phyloP scores from a whole-genome alignment of 2,797 vertebrate genomes.

The Chrosomus eos region DNA sequence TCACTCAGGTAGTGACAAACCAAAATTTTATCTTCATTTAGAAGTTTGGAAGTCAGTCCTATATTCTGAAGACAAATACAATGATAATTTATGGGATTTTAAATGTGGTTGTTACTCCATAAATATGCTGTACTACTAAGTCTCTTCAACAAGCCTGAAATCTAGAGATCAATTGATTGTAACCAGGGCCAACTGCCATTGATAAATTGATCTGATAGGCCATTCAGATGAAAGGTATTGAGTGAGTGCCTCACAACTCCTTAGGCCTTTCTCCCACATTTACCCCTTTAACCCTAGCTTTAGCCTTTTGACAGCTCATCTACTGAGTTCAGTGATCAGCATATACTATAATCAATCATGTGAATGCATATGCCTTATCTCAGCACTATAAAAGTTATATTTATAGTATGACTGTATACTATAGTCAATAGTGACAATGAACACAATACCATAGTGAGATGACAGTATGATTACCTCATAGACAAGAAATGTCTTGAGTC shows the following conservation, averaged over 20 bases:
- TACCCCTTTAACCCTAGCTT: background rate
- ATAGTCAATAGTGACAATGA: too few relatives aligned
- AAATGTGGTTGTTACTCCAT: background rate
- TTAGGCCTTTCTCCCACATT: background rate
- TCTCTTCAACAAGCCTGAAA: background rate
- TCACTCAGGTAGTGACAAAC: background rate
- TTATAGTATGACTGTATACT: too few relatives aligned
- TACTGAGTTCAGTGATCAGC: conserved; percentile 7
- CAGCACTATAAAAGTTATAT: conserved; percentile 14
- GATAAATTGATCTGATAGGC: background rate
- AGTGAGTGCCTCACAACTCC: background rate
- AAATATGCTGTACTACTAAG: background rate
- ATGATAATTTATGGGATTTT: background rate
- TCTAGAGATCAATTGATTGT: background rate
- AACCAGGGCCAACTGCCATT: background rate
- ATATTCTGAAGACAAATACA: background rate
- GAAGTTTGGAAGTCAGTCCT: background rate
- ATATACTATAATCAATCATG: conserved; percentile 18
- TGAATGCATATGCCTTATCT: background rate
- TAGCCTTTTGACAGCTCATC: background rate
- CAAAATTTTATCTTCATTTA: background rate
- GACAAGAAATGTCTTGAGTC: conserved; percentile 23
- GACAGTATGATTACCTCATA: background rate
- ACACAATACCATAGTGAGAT: background rate
- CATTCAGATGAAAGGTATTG: background rate